Conservation (phyloP, 2,797 vertebrate genomes). For the Mormyrus hasselquistii region DNA sequence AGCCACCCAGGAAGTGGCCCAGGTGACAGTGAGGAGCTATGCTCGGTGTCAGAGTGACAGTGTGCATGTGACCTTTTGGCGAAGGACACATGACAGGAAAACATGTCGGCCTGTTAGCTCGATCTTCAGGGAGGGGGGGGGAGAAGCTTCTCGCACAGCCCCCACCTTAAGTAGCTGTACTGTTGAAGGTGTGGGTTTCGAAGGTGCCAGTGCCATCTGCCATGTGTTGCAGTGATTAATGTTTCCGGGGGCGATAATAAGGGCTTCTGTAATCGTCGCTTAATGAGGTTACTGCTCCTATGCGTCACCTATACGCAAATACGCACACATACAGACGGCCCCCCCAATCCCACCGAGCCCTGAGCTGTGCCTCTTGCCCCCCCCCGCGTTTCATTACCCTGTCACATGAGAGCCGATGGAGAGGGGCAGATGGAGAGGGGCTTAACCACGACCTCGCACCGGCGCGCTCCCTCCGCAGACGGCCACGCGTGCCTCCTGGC, state of each 20-base stretch:
- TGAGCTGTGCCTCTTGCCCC: background rate
- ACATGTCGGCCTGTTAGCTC: background rate
- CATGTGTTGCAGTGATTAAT: background rate
- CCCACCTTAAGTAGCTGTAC: background rate
- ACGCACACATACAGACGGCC: background rate
- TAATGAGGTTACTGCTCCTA: conserved; percentile 12
- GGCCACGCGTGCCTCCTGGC: background rate
- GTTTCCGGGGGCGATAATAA: background rate
- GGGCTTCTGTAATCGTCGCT: background rate
- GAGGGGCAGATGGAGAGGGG: background rate
- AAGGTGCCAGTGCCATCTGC: background rate
- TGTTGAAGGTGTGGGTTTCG: background rate
- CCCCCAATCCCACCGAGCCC: background rate
- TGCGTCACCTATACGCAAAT: background rate
- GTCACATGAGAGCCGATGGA: background rate
- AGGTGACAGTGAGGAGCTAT: background rate
- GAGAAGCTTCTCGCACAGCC: background rate
- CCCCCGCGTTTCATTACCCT: background rate
- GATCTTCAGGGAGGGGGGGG: background rate
- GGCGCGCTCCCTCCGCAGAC: background rate
- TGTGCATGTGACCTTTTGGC: background rate
- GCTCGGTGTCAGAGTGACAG: background rate
- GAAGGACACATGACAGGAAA: background rate
- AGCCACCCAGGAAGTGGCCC: background rate
- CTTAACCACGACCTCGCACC: background rate